phyloP scores from a whole-genome alignment of 2,113 vertebrate species.

The Ceyx melanurus region DNA sequence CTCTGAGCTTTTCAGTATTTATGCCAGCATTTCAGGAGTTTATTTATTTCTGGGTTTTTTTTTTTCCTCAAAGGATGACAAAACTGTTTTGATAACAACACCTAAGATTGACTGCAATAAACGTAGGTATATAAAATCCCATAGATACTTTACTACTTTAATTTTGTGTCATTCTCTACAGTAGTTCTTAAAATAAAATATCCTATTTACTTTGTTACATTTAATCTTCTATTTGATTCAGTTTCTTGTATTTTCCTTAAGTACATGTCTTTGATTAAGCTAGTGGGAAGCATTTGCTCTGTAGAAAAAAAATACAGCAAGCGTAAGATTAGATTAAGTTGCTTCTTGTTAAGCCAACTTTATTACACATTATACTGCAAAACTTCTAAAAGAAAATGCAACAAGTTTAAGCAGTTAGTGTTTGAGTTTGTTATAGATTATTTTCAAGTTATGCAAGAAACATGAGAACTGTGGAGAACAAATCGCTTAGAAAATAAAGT shows the following conservation, averaged over 20 bases:
- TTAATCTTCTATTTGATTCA: background rate
- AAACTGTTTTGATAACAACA: background rate
- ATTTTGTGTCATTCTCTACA: background rate
- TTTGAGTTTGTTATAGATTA: background rate
- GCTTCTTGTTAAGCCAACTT: background rate
- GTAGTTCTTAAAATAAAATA: background rate
- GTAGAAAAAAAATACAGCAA: background rate
- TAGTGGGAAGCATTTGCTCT: background rate
- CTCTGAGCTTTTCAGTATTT: background rate
- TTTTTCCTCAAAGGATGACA: background rate
- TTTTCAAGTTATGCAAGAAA: background rate
- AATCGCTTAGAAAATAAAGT: background rate
- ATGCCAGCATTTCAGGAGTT: background rate
- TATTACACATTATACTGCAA: background rate
- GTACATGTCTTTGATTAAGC: background rate
- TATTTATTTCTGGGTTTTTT: background rate
- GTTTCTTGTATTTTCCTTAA: slow-evolving; percentile 4
- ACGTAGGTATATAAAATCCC: background rate
- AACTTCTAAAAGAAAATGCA: slow-evolving; percentile 23
- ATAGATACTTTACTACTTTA: background rate
- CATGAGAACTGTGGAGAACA: background rate
- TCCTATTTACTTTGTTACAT: background rate
- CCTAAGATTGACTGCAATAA: background rate
- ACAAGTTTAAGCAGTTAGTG: background rate
- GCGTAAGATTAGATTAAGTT: background rate